phyloP scores from a whole-genome alignment of 2,888 invertebrate species.

The Lypha dubia region DNA sequence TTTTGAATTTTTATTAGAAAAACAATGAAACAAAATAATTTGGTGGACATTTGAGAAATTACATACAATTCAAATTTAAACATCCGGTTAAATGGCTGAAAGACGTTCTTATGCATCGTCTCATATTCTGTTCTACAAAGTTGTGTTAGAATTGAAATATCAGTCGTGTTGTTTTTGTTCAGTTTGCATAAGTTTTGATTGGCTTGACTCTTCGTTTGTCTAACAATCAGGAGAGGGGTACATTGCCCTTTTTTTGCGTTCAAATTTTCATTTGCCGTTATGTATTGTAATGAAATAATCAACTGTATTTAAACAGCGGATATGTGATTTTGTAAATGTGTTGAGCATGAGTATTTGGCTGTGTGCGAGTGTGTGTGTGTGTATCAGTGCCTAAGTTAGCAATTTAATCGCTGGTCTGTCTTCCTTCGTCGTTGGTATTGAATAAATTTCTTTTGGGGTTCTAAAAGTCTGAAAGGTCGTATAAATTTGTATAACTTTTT shows the following conservation, averaged over 20 bases:
- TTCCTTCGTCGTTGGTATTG: conserved; percentile 10
- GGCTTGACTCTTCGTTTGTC: not conserved
- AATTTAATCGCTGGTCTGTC: conserved; percentile 1
- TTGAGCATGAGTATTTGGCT: not conserved
- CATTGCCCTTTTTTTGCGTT: conserved; percentile 33
- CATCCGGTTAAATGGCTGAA: conserved; percentile 48
- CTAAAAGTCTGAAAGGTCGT: conserved; percentile 60
- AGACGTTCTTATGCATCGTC: conserved; percentile 18
- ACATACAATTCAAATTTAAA: conserved; percentile 42
- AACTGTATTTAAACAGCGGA: conserved; percentile 43
- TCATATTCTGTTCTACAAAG: conserved; percentile 45
- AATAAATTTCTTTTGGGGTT: conserved; percentile 46
- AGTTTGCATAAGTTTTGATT: not conserved
- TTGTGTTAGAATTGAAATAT: conserved; percentile 22
- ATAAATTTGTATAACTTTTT: conserved; percentile 57
- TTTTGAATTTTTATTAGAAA: conserved; percentile 4
- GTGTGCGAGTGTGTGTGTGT: conserved; percentile 11
- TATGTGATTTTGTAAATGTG: conserved; percentile 9
- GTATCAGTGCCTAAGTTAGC: not conserved
- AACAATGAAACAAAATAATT: conserved; percentile 27
- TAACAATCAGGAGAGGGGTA: not conserved
- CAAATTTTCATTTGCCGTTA: conserved; percentile 16
- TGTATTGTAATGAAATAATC: not conserved
- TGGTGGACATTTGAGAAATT: conserved; percentile 43
- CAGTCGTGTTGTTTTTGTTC: conserved; percentile 10